phyloP scores from a whole-genome alignment of 2,888 invertebrate species.

The Zele albiditarsus region DNA sequence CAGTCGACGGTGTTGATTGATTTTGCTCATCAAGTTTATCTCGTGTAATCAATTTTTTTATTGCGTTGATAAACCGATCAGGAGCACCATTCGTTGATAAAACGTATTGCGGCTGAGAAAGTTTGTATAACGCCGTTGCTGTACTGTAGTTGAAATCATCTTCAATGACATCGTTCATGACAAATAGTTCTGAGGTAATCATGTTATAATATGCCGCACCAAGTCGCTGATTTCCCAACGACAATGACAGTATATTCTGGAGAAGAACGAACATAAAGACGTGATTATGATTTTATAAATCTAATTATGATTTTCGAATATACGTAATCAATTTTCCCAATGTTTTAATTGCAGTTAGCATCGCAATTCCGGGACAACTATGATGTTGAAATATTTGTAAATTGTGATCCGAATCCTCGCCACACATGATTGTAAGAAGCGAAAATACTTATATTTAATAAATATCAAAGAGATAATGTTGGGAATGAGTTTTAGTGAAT shows the following conservation, averaged over 20 bases:
- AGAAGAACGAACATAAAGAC: background rate
- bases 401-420: no score
- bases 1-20: conserved; percentile 60
- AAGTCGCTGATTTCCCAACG: conserved; percentile 79
- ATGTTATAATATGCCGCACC: conserved; percentile 85
- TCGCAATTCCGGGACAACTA: no score
- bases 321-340: no score
- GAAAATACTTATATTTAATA: no score
- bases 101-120: conserved; percentile 77
- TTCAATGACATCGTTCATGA: conserved; percentile 82
- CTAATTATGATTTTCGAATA: no score
- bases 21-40: conserved; percentile 52
- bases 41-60: conserved; percentile 72
- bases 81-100: conserved; percentile 76
- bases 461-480: no score
- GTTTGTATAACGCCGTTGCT: conserved; percentile 76
- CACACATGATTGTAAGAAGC: no score
- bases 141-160: conserved; percentile 78
- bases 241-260: conserved; percentile 78
- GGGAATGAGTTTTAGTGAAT: no score
- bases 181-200: conserved; percentile 78
- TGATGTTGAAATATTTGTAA: no score
- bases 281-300: background rate
- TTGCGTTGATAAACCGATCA: conserved; percentile 73
- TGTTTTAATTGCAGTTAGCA: no score